Base-by-base conservation (phyloP, 2,113 vertebrate genomes). In the Gallinago undulata region DNA sequence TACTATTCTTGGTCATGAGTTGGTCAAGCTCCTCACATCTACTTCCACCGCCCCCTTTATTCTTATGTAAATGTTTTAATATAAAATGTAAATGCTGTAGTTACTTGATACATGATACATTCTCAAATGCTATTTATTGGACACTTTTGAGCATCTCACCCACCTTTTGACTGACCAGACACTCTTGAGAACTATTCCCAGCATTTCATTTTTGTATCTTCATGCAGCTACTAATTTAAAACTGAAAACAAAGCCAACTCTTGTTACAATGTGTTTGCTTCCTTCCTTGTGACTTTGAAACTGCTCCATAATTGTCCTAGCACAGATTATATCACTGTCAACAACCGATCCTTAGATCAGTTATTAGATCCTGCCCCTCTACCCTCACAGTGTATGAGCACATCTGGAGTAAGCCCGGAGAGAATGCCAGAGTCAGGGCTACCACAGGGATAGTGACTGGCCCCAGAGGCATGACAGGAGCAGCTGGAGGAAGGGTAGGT, bases 261-360 rank as follows among this genome's bases (percentile, higher is more conserved):
- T 60, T 57, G 7, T 19, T 67, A 59, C 18, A 57, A 33, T 2
- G 1, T 35, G 53, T 74, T 41, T 0, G 0, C 19, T 66, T 77
- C 60, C 13, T 83, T 84, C 39, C 56, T 82, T 75, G 41, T 14
- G 78, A 45, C 30, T 67, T 45, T 75, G 31, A 81, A 89, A 50
- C 11, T 39, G 27, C 60, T 70, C 37, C 24, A 8, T 51, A 67
- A 39, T 25, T 59, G 27, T 50, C 56, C 60, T 55, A 55, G 17
- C 19, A 57, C 6, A 23, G 47, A 53, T 87, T 66, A 31, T 31
- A 76, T 30, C 45, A 39, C 30, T 51, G 41, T 39, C 33, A 39
- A 8, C 13, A 89, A 62, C 39, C 43, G 59, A 68, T 43, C 28
- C 45, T 77, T 66, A 57, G 27, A 24, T 21, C 19, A 47, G 47